These are phyloP conservation scores for Drosophila paranaensis DNA, from an alignment of 2,888 invertebrate genomes.

Conservation along the genomic window DNA sequence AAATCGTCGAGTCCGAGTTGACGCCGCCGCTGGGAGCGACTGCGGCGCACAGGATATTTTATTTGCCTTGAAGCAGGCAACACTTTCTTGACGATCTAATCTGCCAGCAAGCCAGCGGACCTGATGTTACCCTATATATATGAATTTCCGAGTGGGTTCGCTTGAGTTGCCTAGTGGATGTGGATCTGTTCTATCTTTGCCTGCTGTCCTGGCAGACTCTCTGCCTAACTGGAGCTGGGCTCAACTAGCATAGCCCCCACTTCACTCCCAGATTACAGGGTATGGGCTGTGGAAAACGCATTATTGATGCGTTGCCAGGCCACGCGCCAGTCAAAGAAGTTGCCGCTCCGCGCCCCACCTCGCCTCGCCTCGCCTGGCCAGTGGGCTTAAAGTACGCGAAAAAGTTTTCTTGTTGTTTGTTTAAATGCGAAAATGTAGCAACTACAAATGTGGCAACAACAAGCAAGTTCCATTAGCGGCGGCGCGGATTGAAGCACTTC, in stretches of 20 bases:
- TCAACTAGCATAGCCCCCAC: background rate
- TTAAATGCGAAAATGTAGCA: slow-evolving; percentile 34
- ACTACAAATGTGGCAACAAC: slow-evolving; percentile 56
- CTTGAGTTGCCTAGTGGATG: background rate
- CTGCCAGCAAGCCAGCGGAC: background rate
- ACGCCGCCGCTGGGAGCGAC: slow-evolving; percentile 40
- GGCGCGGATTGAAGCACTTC: slow-evolving; percentile 45
- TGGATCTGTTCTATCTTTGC: no score
- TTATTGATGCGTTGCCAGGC: slow-evolving; percentile 66
- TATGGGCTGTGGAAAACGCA: slow-evolving; percentile 54
- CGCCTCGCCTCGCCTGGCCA: no score
- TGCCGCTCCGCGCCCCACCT: background rate
- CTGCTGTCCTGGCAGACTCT: no score
- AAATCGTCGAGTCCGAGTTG: slow-evolving; percentile 48
- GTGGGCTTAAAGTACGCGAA: slow-evolving; percentile 46
- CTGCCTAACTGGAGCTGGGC: no score
- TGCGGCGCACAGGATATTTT: background rate
- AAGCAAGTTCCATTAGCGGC: slow-evolving; percentile 71
- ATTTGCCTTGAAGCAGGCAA: slow-evolving; percentile 25
- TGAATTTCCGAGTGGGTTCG: background rate
- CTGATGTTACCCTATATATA: slow-evolving; percentile 1
- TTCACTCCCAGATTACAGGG: background rate
- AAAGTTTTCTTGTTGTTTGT: slow-evolving; percentile 33
- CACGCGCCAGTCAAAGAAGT: slow-evolving; percentile 32
- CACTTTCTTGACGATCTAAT: slow-evolving; percentile 23